Evolutionary conservation across 2,113 vertebrate species (phyloP).

Genomic region (Myotis brandtii): DNA sequence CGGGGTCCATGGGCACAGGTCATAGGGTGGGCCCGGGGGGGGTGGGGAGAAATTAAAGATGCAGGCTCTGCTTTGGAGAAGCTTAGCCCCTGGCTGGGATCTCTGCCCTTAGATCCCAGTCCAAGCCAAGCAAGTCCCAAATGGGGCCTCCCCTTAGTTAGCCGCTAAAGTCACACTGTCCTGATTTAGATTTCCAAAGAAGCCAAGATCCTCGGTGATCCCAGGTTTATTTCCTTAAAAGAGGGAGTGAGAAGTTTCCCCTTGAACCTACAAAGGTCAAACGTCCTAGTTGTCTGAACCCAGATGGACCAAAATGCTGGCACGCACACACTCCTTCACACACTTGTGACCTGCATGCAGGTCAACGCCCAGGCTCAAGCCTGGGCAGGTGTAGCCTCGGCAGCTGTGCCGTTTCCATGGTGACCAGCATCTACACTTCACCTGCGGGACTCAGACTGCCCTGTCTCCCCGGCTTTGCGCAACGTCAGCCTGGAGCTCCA

Average conservation of each 20-base stretch:
- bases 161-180: not conserved
- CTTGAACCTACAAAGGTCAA: not conserved
- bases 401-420: not conserved
- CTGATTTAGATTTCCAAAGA: conserved; percentile 12
- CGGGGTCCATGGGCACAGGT: fast-evolving
- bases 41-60: not conserved
- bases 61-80: not conserved
- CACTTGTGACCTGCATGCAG: not conserved
- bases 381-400: not conserved
- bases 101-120: not conserved
- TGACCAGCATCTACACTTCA: not conserved
- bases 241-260: not conserved
- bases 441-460: not conserved
- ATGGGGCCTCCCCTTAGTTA: not conserved
- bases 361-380: not conserved
- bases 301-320: not conserved
- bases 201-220: not conserved
- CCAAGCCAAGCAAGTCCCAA: not conserved
- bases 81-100: not conserved
- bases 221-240: not conserved
- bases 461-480: not conserved
- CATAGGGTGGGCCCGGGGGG: fast-evolving
- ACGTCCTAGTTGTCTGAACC: not conserved
- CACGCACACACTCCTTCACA: fast-evolving
- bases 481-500: not conserved